A percentile compares a stretch with the other conserved stretches of the same genome.
These are phyloP conservation scores for Neogale vison DNA, from an alignment of 2,113 vertebrate species.

Conservation along the genomic window DNA sequence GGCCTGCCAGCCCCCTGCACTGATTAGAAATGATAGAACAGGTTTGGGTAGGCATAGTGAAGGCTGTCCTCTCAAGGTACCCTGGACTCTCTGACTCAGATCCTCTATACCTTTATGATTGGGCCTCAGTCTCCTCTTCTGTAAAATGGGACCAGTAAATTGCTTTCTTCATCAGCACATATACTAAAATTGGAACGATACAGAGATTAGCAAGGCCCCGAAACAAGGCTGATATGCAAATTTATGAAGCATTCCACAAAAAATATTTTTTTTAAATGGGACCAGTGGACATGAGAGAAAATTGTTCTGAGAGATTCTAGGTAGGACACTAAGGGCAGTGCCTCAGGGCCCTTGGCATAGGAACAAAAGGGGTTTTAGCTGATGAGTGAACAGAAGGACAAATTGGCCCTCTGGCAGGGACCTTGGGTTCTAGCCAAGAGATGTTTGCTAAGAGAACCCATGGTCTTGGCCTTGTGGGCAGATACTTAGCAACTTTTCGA, in stretches of 20 bases:
- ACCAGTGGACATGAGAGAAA: not conserved
- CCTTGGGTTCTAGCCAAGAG: not conserved
- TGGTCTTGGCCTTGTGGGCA: not conserved
- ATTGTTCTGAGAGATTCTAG: not conserved
- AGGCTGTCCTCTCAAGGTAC: not conserved
- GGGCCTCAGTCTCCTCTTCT: constrained; percentile 60
- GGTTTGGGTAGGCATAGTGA: constrained; percentile 59
- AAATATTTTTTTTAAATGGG: not conserved
- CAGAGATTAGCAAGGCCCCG: not conserved
- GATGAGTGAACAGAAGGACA: not conserved
- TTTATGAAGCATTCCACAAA: not conserved
- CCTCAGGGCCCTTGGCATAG: not conserved
- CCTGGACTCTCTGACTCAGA: not conserved
- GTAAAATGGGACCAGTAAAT: constrained; percentile 56
- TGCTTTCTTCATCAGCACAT: not conserved
- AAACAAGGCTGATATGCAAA: not conserved
- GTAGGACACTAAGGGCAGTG: not conserved
- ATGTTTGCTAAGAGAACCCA: not conserved
- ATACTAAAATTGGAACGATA: not conserved
- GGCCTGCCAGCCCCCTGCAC: constrained; percentile 69
- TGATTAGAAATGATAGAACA: constrained; percentile 87
- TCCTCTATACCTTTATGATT: not conserved
- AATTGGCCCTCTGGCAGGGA: not conserved
- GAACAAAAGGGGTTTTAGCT: not conserved
- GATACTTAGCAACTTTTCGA: not conserved